A percentile compares a stretch with the other conserved stretches of the same genome.
Conservation (phyloP, 1,140 invertebrate genomes). For the Pseudoatta argentina region DNA sequence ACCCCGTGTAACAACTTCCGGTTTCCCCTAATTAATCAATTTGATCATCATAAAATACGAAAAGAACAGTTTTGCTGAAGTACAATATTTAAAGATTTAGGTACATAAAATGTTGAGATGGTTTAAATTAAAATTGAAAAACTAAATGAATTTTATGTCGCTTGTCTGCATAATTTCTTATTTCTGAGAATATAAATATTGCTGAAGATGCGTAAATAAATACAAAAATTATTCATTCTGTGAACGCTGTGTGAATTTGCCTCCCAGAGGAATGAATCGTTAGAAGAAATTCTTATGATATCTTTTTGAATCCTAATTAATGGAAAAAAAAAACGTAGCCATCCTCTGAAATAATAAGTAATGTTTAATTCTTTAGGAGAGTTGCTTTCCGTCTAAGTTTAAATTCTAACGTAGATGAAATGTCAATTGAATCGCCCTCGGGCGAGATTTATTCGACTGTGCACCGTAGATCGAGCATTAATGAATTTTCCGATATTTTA, state of each 20-base stretch:
- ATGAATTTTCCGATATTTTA: slow-evolving; percentile 76
- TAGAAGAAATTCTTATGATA: not conserved
- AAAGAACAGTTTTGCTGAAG: not conserved
- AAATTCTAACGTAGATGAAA: not conserved
- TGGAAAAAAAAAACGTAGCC: not conserved
- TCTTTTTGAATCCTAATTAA: slow-evolving; percentile 36
- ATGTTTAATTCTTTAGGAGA: slow-evolving; percentile 37
- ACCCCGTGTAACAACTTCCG: too few relatives aligned
- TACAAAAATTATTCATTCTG: slow-evolving; percentile 33
- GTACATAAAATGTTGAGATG: not conserved
- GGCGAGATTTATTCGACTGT: slow-evolving; percentile 67
- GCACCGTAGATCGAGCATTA: slow-evolving; percentile 68
- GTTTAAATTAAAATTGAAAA: not conserved
- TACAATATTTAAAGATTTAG: not conserved
- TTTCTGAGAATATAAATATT: not conserved
- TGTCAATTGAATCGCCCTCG: slow-evolving; percentile 10
- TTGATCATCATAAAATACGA: not conserved
- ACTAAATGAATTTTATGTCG: too few relatives aligned
- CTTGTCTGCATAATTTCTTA: not conserved
- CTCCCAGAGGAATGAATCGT: not conserved
- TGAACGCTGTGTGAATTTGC: not conserved
- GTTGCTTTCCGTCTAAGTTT: not conserved
- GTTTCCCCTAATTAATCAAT: not conserved
- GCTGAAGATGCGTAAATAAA: not conserved
- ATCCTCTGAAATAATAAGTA: not conserved